Evolutionary conservation across 30 jellyfish, hydroid and myxozoan genomes (phyloP).

Genomic region (Hydractinia echinata): DNA sequence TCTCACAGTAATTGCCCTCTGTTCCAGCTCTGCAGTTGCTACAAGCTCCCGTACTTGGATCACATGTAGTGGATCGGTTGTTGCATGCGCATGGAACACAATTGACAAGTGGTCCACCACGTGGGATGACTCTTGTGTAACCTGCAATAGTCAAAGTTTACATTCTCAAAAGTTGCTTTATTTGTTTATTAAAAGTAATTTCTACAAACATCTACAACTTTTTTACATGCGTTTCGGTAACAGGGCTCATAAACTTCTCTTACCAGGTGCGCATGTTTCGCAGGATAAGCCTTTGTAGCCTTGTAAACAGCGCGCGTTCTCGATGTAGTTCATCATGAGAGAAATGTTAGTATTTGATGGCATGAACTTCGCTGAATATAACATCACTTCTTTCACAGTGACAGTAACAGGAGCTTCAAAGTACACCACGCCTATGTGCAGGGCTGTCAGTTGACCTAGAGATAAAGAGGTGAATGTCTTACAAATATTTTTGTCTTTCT

Average conservation of each 20-base stretch:
- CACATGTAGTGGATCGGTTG: slow-evolving; percentile 63
- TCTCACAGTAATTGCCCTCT: slow-evolving; percentile 80
- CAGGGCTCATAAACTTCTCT: not conserved
- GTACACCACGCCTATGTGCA: slow-evolving; percentile 55
- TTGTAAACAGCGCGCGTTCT: slow-evolving; percentile 68
- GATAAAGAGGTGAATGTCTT: not conserved
- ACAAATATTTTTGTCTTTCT: too few species aligned
- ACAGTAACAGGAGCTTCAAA: slow-evolving; percentile 45
- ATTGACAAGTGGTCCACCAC: slow-evolving; percentile 81
- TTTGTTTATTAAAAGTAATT: not conserved
- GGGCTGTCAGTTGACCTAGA: slow-evolving; percentile 77
- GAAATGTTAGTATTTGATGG: slow-evolving; percentile 30
- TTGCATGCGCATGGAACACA: slow-evolving; percentile 91
- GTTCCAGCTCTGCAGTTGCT: slow-evolving; percentile 84
- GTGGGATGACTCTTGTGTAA: slow-evolving; percentile 75
- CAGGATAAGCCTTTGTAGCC: slow-evolving; percentile 91
- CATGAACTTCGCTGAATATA: slow-evolving; percentile 46
- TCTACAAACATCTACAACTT: not conserved
- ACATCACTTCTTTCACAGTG: slow-evolving; percentile 37
- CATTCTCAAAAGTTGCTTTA: not conserved
- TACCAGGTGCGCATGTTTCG: slow-evolving; percentile 82
- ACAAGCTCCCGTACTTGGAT: slow-evolving; percentile 69
- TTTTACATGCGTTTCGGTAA: not conserved
- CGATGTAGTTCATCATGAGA: slow-evolving; percentile 51
- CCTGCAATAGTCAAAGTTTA: slow-evolving; percentile 32